A percentile compares a stretch with the other conserved stretches of the same genome.
Evolutionary conservation across 1,140 invertebrate genomes (phyloP).

Genomic region (Stegodyphus dumicola): DNA sequence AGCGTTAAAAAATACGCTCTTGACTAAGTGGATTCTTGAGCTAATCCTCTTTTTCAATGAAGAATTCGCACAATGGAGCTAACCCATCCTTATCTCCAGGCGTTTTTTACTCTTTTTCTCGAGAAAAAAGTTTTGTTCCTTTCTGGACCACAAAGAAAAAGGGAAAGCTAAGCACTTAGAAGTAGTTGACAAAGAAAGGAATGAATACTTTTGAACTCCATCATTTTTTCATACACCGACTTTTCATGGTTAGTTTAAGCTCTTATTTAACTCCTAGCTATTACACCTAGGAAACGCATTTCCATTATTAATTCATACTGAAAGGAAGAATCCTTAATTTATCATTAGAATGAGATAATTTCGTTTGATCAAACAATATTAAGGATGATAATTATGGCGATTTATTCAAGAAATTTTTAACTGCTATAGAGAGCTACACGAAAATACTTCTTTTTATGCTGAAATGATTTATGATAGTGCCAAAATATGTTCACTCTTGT

Average conservation of each 20-base stretch:
- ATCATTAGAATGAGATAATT: too few relatives aligned
- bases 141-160: not conserved
- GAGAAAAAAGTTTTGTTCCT: not conserved
- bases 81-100: conserved; percentile 16
- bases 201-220: conserved; percentile 10
- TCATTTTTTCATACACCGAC: conserved; percentile 10
- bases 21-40: conserved; percentile 33
- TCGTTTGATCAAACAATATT: too few relatives aligned
- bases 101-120: too few relatives aligned
- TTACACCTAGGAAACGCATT: not conserved
- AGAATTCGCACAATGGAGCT: conserved; percentile 16
- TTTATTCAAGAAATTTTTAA: too few relatives aligned
- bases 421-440: too few relatives aligned
- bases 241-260: not conserved
- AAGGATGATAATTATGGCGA: too few relatives aligned
- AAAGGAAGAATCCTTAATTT: too few relatives aligned
- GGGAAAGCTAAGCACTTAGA: conserved; percentile 5
- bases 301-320: too few relatives aligned
- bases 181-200: conserved; percentile 17
- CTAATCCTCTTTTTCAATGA: conserved; percentile 38
- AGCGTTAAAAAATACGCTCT: conserved; percentile 32
- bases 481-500: too few relatives aligned
- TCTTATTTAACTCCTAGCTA: conserved; percentile 1
- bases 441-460: too few relatives aligned
- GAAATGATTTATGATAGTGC: too few relatives aligned